These are phyloP conservation scores for Atherinomorus stipes DNA, from an alignment of 2,113 vertebrate genomes.

Conservation along the genomic window DNA sequence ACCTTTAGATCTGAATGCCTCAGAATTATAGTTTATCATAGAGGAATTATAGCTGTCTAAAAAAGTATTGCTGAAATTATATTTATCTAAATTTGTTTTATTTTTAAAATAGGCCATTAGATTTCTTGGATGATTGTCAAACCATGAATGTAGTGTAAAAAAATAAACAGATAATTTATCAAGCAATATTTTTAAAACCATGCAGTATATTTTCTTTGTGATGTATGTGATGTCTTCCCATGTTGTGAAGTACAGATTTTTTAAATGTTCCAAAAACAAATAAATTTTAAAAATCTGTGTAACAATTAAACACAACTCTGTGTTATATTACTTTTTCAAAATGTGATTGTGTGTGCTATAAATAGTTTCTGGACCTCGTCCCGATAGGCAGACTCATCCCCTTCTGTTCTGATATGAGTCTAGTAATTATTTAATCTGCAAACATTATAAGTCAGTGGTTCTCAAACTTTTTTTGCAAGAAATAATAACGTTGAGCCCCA, in stretches of 20 bases:
- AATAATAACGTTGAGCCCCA: no score
- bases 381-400: no score
- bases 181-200: constrained; percentile 67
- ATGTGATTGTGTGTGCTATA: background rate
- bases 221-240: constrained; percentile 63
- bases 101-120: constrained; percentile 60
- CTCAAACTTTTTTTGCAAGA: no score
- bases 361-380: no score
- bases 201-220: constrained; percentile 73
- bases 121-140: constrained; percentile 60
- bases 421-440: no score
- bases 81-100: constrained; percentile 70
- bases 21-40: constrained; percentile 48
- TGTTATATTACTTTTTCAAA: background rate
- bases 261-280: constrained; percentile 26
- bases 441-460: no score
- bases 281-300: constrained; percentile 53
- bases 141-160: constrained; percentile 53
- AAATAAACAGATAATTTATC: constrained; percentile 77
- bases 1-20: constrained; percentile 53
- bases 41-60: constrained; percentile 48
- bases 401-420: no score
- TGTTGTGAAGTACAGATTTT: constrained; percentile 80
- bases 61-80: constrained; percentile 63
- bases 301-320: constrained; percentile 43